A percentile compares a stretch with the other conserved stretches of the same genome.
Evolutionary conservation across 1,140 invertebrate species (phyloP).

Genomic region (Spodoptera frugiperda): DNA sequence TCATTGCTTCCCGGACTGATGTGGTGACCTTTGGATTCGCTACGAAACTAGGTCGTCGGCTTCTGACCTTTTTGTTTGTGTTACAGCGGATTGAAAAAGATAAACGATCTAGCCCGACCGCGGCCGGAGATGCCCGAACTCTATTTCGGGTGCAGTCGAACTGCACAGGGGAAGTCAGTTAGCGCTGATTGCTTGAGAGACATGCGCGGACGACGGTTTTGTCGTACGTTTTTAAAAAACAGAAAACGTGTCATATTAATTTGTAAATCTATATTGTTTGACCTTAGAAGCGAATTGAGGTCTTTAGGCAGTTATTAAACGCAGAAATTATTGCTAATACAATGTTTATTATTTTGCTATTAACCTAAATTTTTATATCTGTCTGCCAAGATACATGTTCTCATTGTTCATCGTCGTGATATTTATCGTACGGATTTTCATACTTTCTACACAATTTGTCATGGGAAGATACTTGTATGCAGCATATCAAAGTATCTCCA

Average conservation of each 20-base stretch:
- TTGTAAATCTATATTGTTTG: no score
- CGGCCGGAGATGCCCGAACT: conserved; percentile 57
- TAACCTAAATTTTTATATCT: neutral
- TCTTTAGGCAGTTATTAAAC: no score
- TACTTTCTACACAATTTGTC: conserved; percentile 5
- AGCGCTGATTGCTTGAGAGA: conserved; percentile 40
- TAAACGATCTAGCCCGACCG: conserved; percentile 65
- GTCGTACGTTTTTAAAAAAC: no score
- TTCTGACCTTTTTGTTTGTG: conserved; percentile 83
- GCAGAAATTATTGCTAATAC: no score
- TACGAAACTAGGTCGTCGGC: conserved; percentile 80
- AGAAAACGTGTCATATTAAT: no score
- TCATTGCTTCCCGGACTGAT: conserved; percentile 76
- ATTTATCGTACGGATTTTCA: neutral
- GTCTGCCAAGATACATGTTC: no score
- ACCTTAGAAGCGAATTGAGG: no score
- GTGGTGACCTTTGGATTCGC: conserved; percentile 78
- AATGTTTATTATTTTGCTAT: neutral
- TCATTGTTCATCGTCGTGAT: no score
- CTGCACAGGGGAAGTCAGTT: conserved; percentile 39
- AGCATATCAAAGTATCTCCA: no score
- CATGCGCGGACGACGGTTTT: neutral
- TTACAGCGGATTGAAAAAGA: conserved; percentile 70
- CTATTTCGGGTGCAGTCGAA: conserved; percentile 67
- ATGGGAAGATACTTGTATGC: conserved; percentile 7